Evolutionary conservation across 1,140 invertebrate genomes (phyloP), one percentile per base, ranked within the genome.

Genomic region (Ephestia elutella): DNA sequence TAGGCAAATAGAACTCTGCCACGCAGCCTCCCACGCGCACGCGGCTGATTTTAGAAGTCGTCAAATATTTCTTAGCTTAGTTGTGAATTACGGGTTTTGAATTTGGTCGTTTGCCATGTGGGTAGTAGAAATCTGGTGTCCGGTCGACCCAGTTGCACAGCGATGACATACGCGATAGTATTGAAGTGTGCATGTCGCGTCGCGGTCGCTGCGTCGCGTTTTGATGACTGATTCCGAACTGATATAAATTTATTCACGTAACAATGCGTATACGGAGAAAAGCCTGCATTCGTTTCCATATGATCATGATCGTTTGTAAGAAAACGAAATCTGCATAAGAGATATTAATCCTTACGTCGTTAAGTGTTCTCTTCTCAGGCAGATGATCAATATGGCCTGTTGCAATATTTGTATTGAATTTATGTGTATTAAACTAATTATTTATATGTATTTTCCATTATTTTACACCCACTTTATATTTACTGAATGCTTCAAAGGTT

Each of bases 151-250:
- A 80, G 71, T 74, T 82, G 73, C 63, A 59, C 59, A 53, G 54
- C 66, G 82, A 82, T 78, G 73, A 76, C 78, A 83, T 68, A 62
- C 49, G 21, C 62, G 83, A 86, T 86, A 84, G 68, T 66, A 77
- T 82, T 80, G 65, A 83, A 70, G 66, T 73, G 70, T 71, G 57
- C 64, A 68, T 62, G 65, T 70, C 53, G 54, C 54, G 55, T 76
- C 60, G 65, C 69, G 70, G 63, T 78, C 54, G 30, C 60, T 78
- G 67, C 65, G 57, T 64, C 64, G 49, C 50, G 51, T 53, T 58
- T 49, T 59, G 53, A 68, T 65, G 56, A 35, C 53, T 56, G 60
- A 66, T 66, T 60, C 53, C 32, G 57, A 64, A 53, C 18, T 53
- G 20, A 53, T 53, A 25, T 53, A 25, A 9, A 53, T n/a, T 53